Evolutionary conservation across 2,797 vertebrate species (phyloP), one percentile per base, ranked within the genome.

Genomic region (Pelodytes ibericus): DNA sequence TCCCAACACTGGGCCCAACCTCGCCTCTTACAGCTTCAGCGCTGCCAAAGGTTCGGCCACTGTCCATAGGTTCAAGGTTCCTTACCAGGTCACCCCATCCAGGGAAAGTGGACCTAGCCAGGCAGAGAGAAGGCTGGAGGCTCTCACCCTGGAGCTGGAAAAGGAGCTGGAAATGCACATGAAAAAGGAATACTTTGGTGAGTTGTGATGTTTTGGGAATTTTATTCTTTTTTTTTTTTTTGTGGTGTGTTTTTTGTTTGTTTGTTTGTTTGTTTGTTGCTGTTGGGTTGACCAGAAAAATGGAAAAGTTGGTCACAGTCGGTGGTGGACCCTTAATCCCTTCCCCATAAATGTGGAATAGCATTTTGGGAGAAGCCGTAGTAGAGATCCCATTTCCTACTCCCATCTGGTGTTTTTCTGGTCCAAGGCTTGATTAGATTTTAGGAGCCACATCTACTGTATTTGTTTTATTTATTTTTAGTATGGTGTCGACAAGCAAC

Each of bases 151-250:
- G 81, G 96, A 98, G 92, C 93, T 99, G 87, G 96, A 99, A 84
- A 96, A 95, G 85, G 96, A 98, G 88, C 88, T 99, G 83, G 96
- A 98, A 89, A 93, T 96, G 90, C 97, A 96, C 90, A 93, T 95
- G 87, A 96, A 98, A 84, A 96, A 96, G 85, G 97, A 99, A 74
- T 99, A 98, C 86, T 99, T 98, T 80, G 97, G 97, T 99, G 91
- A 94, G 95, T 89, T 53, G n/a, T 22, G n/a, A n/a, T n/a, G n/a
- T n/a, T n/a, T n/a, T n/a, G n/a, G n/a, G n/a, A n/a, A n/a, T n/a
- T n/a, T n/a, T n/a, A n/a, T n/a, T n/a, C n/a, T n/a, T n/a, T n/a
- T n/a, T n/a, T n/a, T n/a, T n/a, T n/a, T n/a, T n/a, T n/a, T n/a
- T 16, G 33, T 36, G 10, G 41, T 1, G 13, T 44, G 13, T 4